phyloP scores from a whole-genome alignment of 2,797 vertebrate species.

The Melopsittacus undulatus region DNA sequence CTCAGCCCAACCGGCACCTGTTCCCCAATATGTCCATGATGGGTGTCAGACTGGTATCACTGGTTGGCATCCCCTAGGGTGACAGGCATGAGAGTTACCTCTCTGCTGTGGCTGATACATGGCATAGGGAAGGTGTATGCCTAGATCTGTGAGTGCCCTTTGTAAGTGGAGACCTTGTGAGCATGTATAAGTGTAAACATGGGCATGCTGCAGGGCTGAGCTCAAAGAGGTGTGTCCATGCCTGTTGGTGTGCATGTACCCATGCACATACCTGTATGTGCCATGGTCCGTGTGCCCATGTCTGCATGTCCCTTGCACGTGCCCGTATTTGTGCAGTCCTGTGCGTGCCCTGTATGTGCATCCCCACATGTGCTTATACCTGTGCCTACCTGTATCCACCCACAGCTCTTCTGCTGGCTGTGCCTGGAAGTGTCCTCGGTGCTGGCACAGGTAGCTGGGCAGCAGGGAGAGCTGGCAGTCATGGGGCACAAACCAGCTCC shows the following conservation, averaged over 20 bases:
- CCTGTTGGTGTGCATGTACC: rapidly evolving
- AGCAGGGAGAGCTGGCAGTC: rapidly evolving
- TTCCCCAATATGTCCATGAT: rapidly evolving
- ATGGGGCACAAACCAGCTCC: rapidly evolving
- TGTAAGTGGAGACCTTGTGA: not conserved
- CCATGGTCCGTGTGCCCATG: rapidly evolving
- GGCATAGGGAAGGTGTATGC: not conserved
- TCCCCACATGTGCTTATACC: rapidly evolving
- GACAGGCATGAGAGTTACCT: not conserved
- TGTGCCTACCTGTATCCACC: not conserved
- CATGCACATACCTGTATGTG: not conserved
- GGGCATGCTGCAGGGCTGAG: not conserved
- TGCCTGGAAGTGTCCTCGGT: not conserved
- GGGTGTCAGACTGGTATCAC: not conserved
- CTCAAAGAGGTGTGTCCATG: not conserved
- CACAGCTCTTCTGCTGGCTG: not conserved
- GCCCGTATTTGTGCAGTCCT: not conserved
- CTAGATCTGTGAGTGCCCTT: not conserved
- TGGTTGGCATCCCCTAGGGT: not conserved
- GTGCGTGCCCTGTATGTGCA: not conserved
- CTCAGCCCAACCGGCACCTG: rapidly evolving
- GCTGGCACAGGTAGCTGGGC: not conserved
- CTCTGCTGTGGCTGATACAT: not conserved
- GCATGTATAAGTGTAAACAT: not conserved
- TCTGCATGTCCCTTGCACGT: not conserved